phyloP scores from a whole-genome alignment of 2,113 vertebrate genomes.

The Cynoglossus semilaevis region DNA sequence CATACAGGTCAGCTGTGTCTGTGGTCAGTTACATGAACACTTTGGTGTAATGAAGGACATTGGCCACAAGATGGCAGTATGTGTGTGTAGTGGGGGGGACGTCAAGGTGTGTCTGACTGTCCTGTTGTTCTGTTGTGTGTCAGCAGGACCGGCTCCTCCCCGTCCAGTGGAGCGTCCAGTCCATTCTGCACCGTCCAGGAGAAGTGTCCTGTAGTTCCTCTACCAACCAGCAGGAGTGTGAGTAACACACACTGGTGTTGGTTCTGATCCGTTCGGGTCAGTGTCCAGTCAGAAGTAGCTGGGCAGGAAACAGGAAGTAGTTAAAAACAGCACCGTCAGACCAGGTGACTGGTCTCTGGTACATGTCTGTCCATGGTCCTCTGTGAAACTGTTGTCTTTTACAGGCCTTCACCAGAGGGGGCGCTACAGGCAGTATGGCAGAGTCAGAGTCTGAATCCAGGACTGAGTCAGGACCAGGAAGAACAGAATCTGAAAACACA shows the following conservation, averaged over 20 bases:
- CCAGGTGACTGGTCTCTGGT: too few species aligned
- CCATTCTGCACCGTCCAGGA: constrained; percentile 68
- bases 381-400: neutral
- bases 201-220: constrained; percentile 65
- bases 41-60: too few species aligned
- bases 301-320: too few species aligned
- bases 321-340: too few species aligned
- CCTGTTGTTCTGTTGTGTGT: neutral
- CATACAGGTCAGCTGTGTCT: constrained; percentile 73
- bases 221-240: constrained; percentile 60
- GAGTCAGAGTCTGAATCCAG: constrained; percentile 47
- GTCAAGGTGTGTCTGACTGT: neutral
- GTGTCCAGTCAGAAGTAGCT: too few species aligned
- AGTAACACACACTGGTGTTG: constrained; percentile 23
- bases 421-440: constrained; percentile 44
- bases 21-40: too few species aligned
- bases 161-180: constrained; percentile 75
- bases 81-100: too few species aligned
- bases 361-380: neutral
- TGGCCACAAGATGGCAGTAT: too few species aligned
- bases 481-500: constrained; percentile 30
- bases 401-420: constrained; percentile 53
- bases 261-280: too few species aligned
- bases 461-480: constrained; percentile 12
- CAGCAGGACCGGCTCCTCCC: constrained; percentile 77